Base-by-base conservation (phyloP, 2,888 invertebrate genomes). In the Parochlus steinenii region DNA sequence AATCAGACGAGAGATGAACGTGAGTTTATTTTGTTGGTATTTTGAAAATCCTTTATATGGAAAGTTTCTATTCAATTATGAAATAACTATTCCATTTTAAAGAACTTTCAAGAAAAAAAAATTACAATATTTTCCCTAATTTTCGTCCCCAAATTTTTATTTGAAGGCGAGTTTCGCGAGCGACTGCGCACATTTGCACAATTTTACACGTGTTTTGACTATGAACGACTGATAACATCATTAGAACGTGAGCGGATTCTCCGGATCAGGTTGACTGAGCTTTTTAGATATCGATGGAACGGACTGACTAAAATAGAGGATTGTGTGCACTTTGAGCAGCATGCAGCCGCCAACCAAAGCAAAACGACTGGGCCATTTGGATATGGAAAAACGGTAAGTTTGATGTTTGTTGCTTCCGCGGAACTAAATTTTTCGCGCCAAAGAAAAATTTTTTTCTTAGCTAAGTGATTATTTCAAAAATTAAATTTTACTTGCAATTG, bases 291-390 rank as follows among this genome's bases (percentile, higher is more conserved):
- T 61, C 68, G 92, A 18, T 75, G 79, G 48, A 78, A 87, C 46
- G 92, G 92, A 17, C 69, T 92, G 24, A 80, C 82, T 3, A 68
- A 74, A 27, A 70, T 78, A 34, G 80, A 82, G 52, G 89, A 90
- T 53, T 81, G 86, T 48, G 70, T 81, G 20, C 85, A 87, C 54
- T 86, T 85, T 55, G 89, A 89, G 50, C 82, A 85, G 52, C 69
- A 74, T 62, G 69, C 74, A 37, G 64, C 71, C 47, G 69, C 66
- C 44, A 55, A 74, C 48, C 62, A 67, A 49, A 63, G 69, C 49
- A 63, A 64, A 43, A 49, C 66, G 50, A 49, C 56, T 41, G 51
- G 59, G 18, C 58, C 58, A 3, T 58, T 53, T 41, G 58, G 59
- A 4, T 19, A 17, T 11, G 59, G 56, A 16, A 54, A 55, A 47